A percentile compares a stretch with the other conserved stretches of the same genome.
Evolutionary conservation across 2,113 vertebrate species (phyloP).

Genomic region (Haplochromis burtoni): DNA sequence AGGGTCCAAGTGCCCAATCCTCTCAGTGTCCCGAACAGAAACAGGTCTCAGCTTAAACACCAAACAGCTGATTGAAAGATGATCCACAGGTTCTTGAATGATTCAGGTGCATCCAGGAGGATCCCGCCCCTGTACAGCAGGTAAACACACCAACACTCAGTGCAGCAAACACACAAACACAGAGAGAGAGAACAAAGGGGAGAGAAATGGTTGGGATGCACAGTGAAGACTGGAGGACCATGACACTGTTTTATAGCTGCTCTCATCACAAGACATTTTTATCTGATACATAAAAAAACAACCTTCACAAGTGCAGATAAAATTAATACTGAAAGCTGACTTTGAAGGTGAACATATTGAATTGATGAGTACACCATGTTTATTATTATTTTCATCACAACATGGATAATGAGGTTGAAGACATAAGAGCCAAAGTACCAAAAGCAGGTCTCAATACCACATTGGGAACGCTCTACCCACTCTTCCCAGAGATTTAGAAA

Average conservation of each 20-base stretch:
- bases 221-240: not conserved
- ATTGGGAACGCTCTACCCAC: not conserved
- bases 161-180: not conserved
- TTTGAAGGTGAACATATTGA: not conserved
- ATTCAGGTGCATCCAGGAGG: not conserved
- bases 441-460: not conserved
- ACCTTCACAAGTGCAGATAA: not conserved
- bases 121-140: rapidly evolving
- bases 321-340: not conserved
- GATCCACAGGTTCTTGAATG: rapidly evolving
- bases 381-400: not conserved
- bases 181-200: rapidly evolving
- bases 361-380: not conserved
- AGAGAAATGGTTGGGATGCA: not conserved
- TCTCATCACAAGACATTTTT: not conserved
- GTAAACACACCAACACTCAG: not conserved
- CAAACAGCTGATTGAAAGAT: not conserved
- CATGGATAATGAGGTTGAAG: not conserved
- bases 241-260: not conserved
- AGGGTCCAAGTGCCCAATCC: not conserved
- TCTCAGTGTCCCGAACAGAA: not conserved
- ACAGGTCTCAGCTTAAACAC: not conserved
- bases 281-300: not conserved
- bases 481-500: not conserved
- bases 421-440: not conserved